Base-by-base conservation (phyloP, 2,888 invertebrate genomes). In the Brachylomia viminalis region DNA sequence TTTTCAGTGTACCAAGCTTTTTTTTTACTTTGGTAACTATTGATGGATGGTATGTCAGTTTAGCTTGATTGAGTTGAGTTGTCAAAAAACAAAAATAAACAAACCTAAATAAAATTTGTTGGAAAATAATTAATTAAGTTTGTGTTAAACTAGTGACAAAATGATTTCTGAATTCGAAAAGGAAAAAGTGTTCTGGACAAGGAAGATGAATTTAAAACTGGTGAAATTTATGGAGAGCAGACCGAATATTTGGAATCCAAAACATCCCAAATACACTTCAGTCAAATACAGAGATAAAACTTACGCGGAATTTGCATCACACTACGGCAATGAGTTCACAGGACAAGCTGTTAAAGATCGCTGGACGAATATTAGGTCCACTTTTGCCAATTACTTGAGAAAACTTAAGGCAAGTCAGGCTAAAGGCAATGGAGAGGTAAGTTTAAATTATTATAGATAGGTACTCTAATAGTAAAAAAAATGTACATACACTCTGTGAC, bases 361-460 rank as follows among this genome's bases (percentile, higher is more conserved):
- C 4, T 96, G 96, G 96, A 96, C 96, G 8, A 96, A 96, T 86
- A 96, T 96, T 33, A 91, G 96, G 68, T 95, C 95, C 15, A 96
- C 96, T 2, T 96, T 94, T 89, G 92, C 95, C 20, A 93, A 94
- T 92, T 95, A 96, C 86, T 89, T 95, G 71, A 93, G 96, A 79
- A 96, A 95, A 91, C 80, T 94, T 38, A 94, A 92, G 67, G 90
- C 92, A 54, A 95, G 91, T 87, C 90, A 90, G 38, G 73, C 79
- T 6, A 93, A 91, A 86, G 88, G 81, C 0, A 91, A 91, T 72
- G 92, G 91, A 42, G 92, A 94, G 90, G 95, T 95, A 69, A 74
- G 89, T 30, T 8, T 7, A 3, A 11, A 10, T 6, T 23, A 30
- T 0, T 20, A 38, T 38, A 4, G 38, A 6, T 33, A 11, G 5